Evolutionary conservation across 2,797 vertebrate species (phyloP), one percentile per base, ranked within the genome.

Genomic region (Argyrosomus regius): DNA sequence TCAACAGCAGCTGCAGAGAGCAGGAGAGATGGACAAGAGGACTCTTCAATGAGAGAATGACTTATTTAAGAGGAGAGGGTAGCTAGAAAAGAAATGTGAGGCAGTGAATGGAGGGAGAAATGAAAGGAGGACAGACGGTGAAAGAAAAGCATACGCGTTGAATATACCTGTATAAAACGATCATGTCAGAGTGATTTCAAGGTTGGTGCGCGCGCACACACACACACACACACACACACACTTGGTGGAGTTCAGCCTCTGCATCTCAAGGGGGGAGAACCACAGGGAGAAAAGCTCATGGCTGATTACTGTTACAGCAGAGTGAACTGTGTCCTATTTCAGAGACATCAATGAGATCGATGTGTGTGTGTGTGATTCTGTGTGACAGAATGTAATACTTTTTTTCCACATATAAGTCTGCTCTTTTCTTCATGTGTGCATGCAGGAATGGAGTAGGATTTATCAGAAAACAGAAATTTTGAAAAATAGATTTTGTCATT

Each of bases 311-410:
- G 80, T 89, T 91, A 82, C 75, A 79, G 82, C 75, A 72, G 90
- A 89, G 79, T 84, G 87, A 87, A 88, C 80, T 85, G 89, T 90
- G 81, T 92, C 89, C 81, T 87, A 85, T 90, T 89, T 87, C 77
- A 84, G 68, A 80, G 64, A 87, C 77, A 87, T 89, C 78, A 89
- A 68, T 82, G 83, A 39, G 35, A 39, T 89, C 80, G 59, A 60
- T 66, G 56, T 73, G 54, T 49, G 75, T 67, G 14, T 61, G 41
- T 45, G 67, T 75, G 52, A 82, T 73, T 75, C 60, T 80, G 49
- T 74, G 64, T 65, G 53, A 69, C 28, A 45, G 24, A 45, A 16
- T 18, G 58, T 48, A 20, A 52, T 75, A 64, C 66, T 39, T 45
- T 58, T 68, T 53, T n/a, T 17, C 61, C 14, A 39, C 20, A 12